Base-by-base conservation (phyloP, 1,140 invertebrate genomes). In the Camponotus vicinus region DNA sequence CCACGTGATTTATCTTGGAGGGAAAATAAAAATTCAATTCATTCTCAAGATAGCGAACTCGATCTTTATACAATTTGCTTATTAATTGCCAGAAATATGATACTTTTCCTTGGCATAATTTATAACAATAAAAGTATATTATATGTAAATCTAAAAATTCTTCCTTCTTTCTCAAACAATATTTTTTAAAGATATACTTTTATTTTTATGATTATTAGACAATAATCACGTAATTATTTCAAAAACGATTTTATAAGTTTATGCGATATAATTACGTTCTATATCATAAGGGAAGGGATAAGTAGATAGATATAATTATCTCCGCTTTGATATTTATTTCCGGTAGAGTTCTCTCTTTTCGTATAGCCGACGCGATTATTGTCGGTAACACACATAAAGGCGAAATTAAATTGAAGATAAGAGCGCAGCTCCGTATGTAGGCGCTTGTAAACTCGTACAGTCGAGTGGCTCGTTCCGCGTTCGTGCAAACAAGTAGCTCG, bases 401-500 rank as follows among this genome's bases (percentile, higher is more conserved):
- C 32, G 42, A 73, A 83, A 83, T 83, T 83, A 83, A 83, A 83
- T 83, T 42, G 69, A 80, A 77, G 89, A 89, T 89, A 90, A 90
- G 86, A 40, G 86, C 77, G 77, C 52, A 73, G 42, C 59, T 13
- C 59, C 49, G 42, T 21, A 66, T 70, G 66, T 67, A 80, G 66
- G 82, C 66, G 66, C 73, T 69, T 90, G 88, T 89, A 89, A 86
- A 89, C 85, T 78, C 67, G 67, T 59, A 86, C 70, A 79, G 85
- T 63, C 77, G 88, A 90, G 88, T 86, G 78, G 85, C 45, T 86
- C 85, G 78, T 80, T 86, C 63, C 79, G 64, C 78, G 73, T 90
- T 71, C 88, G 88, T 90, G 89, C 88, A 90, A 90, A 90, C 88
- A 90, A 90, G 89, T 90, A 90, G 89, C 89, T 88, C 86, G 89